These are phyloP conservation scores for Erythrolamprus reginae DNA, from an alignment of 2,113 vertebrate genomes.

Conservation along the genomic window DNA sequence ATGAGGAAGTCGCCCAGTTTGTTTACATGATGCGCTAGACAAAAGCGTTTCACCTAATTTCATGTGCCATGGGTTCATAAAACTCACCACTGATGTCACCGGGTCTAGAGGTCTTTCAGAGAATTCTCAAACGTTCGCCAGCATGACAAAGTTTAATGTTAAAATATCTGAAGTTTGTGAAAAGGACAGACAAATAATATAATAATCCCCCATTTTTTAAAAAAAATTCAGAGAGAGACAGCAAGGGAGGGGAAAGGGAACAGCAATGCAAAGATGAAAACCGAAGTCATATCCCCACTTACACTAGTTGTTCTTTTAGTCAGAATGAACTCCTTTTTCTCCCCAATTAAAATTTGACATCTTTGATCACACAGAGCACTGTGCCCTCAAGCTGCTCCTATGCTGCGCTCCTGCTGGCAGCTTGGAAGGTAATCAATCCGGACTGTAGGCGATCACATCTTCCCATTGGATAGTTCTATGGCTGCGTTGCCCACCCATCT, in stretches of 20 bases:
- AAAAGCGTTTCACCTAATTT: slow-evolving; percentile 54
- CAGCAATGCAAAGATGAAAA: neutral
- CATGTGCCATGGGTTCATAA: slow-evolving; percentile 25
- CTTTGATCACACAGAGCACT: neutral
- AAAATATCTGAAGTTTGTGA: neutral
- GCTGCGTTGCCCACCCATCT: neutral
- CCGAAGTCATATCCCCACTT: neutral
- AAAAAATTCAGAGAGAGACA: neutral
- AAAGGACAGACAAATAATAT: neutral
- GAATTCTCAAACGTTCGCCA: neutral
- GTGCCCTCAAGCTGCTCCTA: neutral
- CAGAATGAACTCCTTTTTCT: neutral
- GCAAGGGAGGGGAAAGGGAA: slow-evolving; percentile 9
- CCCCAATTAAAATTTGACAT: neutral
- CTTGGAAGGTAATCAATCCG: neutral
- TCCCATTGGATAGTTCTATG: neutral
- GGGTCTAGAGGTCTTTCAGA: slow-evolving; percentile 18
- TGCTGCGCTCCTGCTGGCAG: neutral
- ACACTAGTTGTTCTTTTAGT: slow-evolving; percentile 10
- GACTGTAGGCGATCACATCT: neutral
- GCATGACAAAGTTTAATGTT: neutral
- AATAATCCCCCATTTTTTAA: neutral
- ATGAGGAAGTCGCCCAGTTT: slow-evolving; percentile 53
- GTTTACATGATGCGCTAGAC: slow-evolving; percentile 55
- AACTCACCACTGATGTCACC: slow-evolving; percentile 32